Evolutionary conservation across 1,140 invertebrate genomes (phyloP).

Genomic region (Pteromalus puparum): DNA sequence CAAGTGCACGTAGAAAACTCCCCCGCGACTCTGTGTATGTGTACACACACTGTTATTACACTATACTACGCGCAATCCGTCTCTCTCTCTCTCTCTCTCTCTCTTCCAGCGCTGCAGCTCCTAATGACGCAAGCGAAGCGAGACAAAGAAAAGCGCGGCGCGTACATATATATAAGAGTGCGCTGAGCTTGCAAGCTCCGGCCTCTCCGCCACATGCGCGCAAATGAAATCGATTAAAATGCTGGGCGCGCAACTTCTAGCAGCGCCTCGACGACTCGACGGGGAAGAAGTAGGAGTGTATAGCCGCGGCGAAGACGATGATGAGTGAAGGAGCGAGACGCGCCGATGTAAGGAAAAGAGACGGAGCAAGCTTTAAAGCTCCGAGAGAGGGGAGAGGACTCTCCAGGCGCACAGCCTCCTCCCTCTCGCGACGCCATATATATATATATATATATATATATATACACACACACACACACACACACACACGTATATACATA

Average conservation of each 20-base stretch:
- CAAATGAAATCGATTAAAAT: slow-evolving; percentile 77
- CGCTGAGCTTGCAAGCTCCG: slow-evolving; percentile 47
- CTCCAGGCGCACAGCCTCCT: background rate
- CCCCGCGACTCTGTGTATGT: background rate
- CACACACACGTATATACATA: background rate
- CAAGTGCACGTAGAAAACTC: slow-evolving; percentile 41
- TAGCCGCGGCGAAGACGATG: background rate
- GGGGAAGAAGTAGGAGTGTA: background rate
- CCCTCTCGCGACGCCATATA: background rate
- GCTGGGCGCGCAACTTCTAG: slow-evolving; percentile 74
- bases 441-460: no score
- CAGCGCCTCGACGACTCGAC: slow-evolving; percentile 49
- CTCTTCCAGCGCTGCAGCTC: slow-evolving; percentile 63
- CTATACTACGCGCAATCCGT: background rate
- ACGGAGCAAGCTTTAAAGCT: background rate
- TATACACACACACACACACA: no score
- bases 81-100: background rate
- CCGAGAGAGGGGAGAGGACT: background rate
- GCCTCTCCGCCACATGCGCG: slow-evolving; percentile 66
- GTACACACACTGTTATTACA: background rate
- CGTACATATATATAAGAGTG: slow-evolving; percentile 6
- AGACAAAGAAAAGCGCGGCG: slow-evolving; percentile 75
- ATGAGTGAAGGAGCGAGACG: slow-evolving; percentile 33
- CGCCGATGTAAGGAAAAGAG: slow-evolving; percentile 33
- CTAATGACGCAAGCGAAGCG: slow-evolving; percentile 75